Base-by-base conservation (phyloP, 2,797 vertebrate species). In the Poeciliopsis presidionis region DNA sequence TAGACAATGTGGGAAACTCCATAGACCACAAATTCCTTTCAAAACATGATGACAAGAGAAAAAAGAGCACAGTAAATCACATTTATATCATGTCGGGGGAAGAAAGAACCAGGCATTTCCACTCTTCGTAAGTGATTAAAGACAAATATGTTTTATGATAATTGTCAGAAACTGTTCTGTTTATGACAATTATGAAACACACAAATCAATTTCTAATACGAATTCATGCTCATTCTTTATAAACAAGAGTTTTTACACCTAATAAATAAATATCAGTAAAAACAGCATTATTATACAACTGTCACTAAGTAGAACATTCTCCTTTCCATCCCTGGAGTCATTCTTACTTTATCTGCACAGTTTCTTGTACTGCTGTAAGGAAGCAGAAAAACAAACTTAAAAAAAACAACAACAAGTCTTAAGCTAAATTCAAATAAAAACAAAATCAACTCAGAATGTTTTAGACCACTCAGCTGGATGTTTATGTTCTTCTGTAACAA, bases 1-100 rank as follows among this genome's bases (percentile, higher is more conserved):
- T 78, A 94, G 92, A 94, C 90, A 88, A 91, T 92, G 85, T 91
- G 86, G 87, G 94, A 92, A 90, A 90, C 89, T 81, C 78, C 86
- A 87, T 84, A 73, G 91, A 92, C 94, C 92, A 59, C 94, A 95
- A 78, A 55, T 91, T 93, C 94, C 89, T 95, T 94, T 87, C 80
- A 76, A 89, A 95, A 93, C 94, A 95, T 89, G 81, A 86, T 80
- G 70, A 80, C 80, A 76, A 83, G 8, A 13, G 11, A 59, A 59
- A 7, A 72, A n/a, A 30, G 45, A 78, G 47, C 25, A 43, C 41
- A 75, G 74, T 69, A 87, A 84, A 90, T 90, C 84, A 85, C 75
- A 87, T 70, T 70, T 70, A 70, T 70, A 70, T 45, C 41, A n/a
- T 45, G 39, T 28, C 65, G 12, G 9, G 67, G 25, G 41, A 70